Evolutionary conservation across 2,888 invertebrate species (phyloP).

Genomic region (Charanyca ferruginea): DNA sequence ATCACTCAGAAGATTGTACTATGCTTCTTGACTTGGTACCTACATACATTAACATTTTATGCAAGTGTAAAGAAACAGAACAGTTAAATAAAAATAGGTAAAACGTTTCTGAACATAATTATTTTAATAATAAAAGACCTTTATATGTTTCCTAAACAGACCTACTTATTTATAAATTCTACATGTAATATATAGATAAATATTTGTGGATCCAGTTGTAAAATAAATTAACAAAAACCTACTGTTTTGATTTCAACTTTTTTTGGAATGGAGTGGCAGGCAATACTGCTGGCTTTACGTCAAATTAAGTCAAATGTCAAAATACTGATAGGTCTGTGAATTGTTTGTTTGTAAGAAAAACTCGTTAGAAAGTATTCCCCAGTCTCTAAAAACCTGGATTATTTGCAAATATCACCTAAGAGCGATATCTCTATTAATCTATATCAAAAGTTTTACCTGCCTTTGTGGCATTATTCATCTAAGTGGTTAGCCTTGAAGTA

Average conservation of each 20-base stretch:
- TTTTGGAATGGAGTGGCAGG: constrained; percentile 14
- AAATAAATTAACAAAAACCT: constrained; percentile 25
- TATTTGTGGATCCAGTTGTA: too few relatives aligned
- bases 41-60: too few relatives aligned
- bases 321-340: constrained; percentile 86
- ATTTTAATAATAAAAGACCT: too few relatives aligned
- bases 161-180: too few relatives aligned
- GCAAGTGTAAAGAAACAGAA: too few relatives aligned
- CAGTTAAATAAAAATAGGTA: too few relatives aligned
- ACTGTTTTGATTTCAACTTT: background rate
- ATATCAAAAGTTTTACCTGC: constrained; percentile 71
- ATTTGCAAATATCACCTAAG: constrained; percentile 66
- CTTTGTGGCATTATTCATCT: constrained; percentile 81
- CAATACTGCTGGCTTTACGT: constrained; percentile 55
- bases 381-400: constrained; percentile 72
- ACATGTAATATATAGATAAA: too few relatives aligned
- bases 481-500: constrained; percentile 91
- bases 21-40: too few relatives aligned
- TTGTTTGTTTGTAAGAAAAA: constrained; percentile 89
- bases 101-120: too few relatives aligned
- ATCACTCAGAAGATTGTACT: too few relatives aligned
- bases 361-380: constrained; percentile 85
- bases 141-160: too few relatives aligned
- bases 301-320: constrained; percentile 77
- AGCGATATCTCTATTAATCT: constrained; percentile 67